phyloP scores from a whole-genome alignment of 2,888 invertebrate genomes.

The Megamerina dolium region DNA sequence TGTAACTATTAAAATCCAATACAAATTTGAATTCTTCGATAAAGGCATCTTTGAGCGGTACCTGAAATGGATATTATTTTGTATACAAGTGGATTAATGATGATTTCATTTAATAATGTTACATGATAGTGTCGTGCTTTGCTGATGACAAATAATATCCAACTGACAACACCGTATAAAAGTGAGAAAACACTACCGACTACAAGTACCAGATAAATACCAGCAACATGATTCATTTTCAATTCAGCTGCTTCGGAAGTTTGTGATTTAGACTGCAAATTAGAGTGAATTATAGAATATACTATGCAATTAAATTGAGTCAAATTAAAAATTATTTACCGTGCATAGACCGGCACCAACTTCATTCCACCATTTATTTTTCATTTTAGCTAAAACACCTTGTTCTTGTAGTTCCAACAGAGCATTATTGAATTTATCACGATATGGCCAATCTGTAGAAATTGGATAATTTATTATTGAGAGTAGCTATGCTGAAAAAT shows the following conservation, averaged over 20 bases:
- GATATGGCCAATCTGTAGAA: slow-evolving; percentile 52
- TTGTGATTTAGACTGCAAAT: slow-evolving; percentile 36
- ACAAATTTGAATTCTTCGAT: slow-evolving; percentile 68
- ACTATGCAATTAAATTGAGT: not conserved
- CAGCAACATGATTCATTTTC: slow-evolving; percentile 60
- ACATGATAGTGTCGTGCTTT: slow-evolving; percentile 41
- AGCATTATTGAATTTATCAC: slow-evolving; percentile 71
- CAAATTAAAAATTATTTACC: slow-evolving; percentile 45
- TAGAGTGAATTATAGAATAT: not conserved
- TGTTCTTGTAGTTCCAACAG: slow-evolving; percentile 79
- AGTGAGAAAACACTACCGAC: slow-evolving; percentile 48
- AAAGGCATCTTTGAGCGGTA: slow-evolving; percentile 61
- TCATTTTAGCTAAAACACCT: slow-evolving; percentile 68
- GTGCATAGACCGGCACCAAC: slow-evolving; percentile 67
- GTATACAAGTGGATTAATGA: not conserved
- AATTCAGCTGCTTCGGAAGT: slow-evolving; percentile 48
- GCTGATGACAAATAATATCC: slow-evolving; percentile 36
- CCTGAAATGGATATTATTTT: slow-evolving; percentile 46
- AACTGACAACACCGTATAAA: slow-evolving; percentile 39
- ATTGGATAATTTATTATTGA: too few relatives aligned
- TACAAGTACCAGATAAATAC: slow-evolving; percentile 58
- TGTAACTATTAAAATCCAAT: slow-evolving; percentile 62
- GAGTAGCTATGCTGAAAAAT: too few relatives aligned
- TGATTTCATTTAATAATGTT: slow-evolving; percentile 14
- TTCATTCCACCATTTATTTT: slow-evolving; percentile 87